Base-by-base conservation (phyloP, 2,888 invertebrate genomes). In the Isoperla grammatica region DNA sequence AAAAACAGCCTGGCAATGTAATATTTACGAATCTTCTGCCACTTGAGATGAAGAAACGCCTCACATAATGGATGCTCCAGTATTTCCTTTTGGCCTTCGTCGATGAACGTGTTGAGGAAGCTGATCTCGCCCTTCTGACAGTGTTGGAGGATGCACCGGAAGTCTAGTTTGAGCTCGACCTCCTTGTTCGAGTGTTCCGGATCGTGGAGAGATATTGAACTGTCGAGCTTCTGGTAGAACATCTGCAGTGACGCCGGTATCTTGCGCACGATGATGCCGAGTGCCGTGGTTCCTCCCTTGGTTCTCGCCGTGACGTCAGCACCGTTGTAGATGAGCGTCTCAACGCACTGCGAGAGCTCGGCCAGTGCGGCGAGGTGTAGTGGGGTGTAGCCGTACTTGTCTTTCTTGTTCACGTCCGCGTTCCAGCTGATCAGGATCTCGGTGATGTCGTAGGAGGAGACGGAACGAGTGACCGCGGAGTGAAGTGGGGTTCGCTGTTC, bases 21-120 rank as follows among this genome's bases (percentile, higher is more conserved):
- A 61, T 76, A 76, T 53, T 76, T 76, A 1, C 76, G 67, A n/a
- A 78, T 76, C 55, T 76, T 74, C 60, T 74, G 72, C 78, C 78
- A 78, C 61, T 78, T 78, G 1, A 78, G 67, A 55, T 76, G 73
- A 1, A 78, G 68, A 45, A 78, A 78, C 0, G 77, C 76, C 70
- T 76, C 76, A 5, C 76, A 76, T 3, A 78, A 66, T 0, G 78
- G 78, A 67, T 78, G 78, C 2, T 75, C 74, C 6, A 78, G 68
- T 3, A 74, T 64, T 46, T 76, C 74, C 53, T 77, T 77, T 15
- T 76, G 73, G 2, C 74, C 75, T 56, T 76, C 76, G 45, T 74
- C 73, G 0, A 77, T 72, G 60, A 78, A 74, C 5, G 74, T 74
- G 55, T 77, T 76, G 54, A 78, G 71, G 64, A 77, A 74, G 20